Evolutionary conservation across 1,140 invertebrate species (phyloP).

Genomic region (Luehdorfia chinensis): DNA sequence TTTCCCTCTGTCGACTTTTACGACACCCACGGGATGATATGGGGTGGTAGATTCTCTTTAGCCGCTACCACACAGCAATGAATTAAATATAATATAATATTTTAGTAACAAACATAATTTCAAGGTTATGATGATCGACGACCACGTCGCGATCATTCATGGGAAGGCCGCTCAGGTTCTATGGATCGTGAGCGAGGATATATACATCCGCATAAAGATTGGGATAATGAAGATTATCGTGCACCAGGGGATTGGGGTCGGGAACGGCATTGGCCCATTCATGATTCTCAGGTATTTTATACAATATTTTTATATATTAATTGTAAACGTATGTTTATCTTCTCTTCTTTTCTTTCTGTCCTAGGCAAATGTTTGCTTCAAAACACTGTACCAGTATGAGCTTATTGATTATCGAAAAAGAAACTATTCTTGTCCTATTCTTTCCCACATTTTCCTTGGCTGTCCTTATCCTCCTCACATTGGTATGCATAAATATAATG

Average conservation of each 20-base stretch:
- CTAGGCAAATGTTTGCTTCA: slow-evolving; percentile 56
- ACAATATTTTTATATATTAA: slow-evolving; percentile 15
- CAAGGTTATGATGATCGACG: slow-evolving; percentile 66
- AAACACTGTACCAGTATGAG: slow-evolving; percentile 58
- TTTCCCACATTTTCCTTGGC: slow-evolving; percentile 72
- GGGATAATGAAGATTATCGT: slow-evolving; percentile 74
- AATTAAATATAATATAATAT: too few species aligned
- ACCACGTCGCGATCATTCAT: slow-evolving; percentile 64
- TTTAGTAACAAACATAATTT: too few species aligned
- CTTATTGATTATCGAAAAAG: slow-evolving; percentile 61
- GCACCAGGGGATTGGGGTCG: slow-evolving; percentile 65
- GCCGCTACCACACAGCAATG: too few species aligned
- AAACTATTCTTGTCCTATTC: slow-evolving; percentile 54
- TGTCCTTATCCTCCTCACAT: slow-evolving; percentile 66
- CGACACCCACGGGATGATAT: too few species aligned
- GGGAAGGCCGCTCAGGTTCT: slow-evolving; percentile 70
- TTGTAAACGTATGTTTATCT: slow-evolving; percentile 13
- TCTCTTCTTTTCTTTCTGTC: slow-evolving; percentile 29
- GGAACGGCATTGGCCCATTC: slow-evolving; percentile 70
- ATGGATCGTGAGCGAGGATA: slow-evolving; percentile 70
- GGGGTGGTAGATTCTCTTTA: too few species aligned
- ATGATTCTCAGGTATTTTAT: slow-evolving; percentile 62
- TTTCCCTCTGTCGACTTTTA: too few species aligned
- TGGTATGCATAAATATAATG: slow-evolving; percentile 47
- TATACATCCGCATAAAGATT: slow-evolving; percentile 72